Conservation (phyloP, 2,888 invertebrate genomes). For the Pseudolycoriella hygida region DNA sequence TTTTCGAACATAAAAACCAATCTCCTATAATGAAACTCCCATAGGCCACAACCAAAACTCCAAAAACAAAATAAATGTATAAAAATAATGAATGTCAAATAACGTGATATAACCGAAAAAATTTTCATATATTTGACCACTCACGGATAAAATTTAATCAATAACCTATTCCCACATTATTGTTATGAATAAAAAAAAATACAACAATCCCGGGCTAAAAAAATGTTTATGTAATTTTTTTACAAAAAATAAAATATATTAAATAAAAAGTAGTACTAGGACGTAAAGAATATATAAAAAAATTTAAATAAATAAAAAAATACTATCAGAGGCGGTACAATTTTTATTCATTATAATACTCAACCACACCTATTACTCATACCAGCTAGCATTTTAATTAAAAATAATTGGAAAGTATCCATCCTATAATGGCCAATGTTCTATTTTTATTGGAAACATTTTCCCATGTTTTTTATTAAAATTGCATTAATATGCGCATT, state of each 20-base stretch:
- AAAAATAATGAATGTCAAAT: too few species aligned
- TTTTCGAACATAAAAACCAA: too few species aligned
- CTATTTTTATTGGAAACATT: constrained; percentile 7
- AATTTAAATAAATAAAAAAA: neutral
- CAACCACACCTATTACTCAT: constrained; percentile 8
- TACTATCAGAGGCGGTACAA: constrained; percentile 6
- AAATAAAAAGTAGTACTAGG: neutral
- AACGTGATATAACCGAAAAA: too few species aligned
- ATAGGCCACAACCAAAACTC: too few species aligned
- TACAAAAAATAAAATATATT: neutral
- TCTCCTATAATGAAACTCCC: too few species aligned
- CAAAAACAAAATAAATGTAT: too few species aligned
- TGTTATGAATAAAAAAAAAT: too few species aligned
- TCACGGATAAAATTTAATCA: too few species aligned
- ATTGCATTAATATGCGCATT: constrained; percentile 1
- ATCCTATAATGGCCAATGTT: constrained; percentile 8
- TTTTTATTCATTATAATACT: constrained; percentile 6
- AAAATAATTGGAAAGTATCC: constrained; percentile 9
- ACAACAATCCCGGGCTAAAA: too few species aligned
- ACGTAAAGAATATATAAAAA: neutral
- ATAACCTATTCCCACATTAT: too few species aligned
- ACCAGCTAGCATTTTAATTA: constrained; percentile 8
- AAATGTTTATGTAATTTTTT: neutral
- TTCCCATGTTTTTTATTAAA: constrained; percentile 1
- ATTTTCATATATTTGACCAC: too few species aligned